Conservation (phyloP, 92 coral and sea anemone genomes). For the Anthopleura xanthogrammica region DNA sequence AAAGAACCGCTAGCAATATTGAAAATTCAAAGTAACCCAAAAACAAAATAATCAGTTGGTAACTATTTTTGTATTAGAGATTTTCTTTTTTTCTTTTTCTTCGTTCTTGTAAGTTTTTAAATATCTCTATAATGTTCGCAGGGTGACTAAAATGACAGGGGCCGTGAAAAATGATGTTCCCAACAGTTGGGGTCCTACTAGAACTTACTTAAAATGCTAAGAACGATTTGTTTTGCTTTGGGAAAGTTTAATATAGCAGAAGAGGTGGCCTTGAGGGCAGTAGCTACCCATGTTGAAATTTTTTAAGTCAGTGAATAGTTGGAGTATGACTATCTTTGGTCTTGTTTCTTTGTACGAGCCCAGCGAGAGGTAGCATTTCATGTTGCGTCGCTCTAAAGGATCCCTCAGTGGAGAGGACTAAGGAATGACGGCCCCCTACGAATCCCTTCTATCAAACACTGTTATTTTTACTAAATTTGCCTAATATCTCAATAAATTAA, state of each 20-base stretch:
- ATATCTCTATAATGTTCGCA: background rate
- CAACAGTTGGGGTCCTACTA: conserved; percentile 37
- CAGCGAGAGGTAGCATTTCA: conserved; percentile 14
- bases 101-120: background rate
- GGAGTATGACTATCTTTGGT: background rate
- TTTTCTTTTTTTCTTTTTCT: background rate
- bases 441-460: background rate
- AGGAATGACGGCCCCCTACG: conserved; percentile 33
- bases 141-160: too few species aligned
- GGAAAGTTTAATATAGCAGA: background rate
- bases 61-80: background rate
- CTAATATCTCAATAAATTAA: background rate
- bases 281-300: conserved; percentile 16
- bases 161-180: conserved; percentile 10
- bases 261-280: conserved; percentile 18
- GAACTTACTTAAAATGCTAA: conserved; percentile 21
- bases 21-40: background rate
- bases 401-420: background rate
- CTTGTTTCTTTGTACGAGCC: conserved; percentile 10
- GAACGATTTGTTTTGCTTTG: conserved; percentile 24
- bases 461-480: conserved; percentile 4
- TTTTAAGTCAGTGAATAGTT: conserved; percentile 21
- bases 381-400: conserved; percentile 3
- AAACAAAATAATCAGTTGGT: background rate
- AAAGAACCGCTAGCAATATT: conserved; percentile 10